Percentiles rank a stretch among this genome's conserved stretches.
phyloP scores from a whole-genome alignment of 2,113 vertebrate genomes.

The Tonatia bakeri region DNA sequence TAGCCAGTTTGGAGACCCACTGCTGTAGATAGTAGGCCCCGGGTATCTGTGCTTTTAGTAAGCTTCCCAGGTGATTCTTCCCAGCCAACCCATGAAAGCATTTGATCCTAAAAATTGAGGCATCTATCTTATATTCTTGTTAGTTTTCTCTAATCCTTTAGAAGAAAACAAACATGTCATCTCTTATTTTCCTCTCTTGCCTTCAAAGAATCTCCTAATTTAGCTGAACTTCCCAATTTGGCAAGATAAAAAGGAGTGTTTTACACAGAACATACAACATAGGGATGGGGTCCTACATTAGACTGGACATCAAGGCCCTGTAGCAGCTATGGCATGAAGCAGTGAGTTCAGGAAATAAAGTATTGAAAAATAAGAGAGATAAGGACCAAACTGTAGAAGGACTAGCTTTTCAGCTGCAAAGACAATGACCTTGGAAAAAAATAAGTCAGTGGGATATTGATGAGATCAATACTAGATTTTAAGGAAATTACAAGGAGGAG shows the following conservation, averaged over 20 bases:
- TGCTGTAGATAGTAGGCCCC: neutral
- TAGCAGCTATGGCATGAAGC: neutral
- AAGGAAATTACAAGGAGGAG: conserved; percentile 29
- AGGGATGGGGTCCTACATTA: neutral
- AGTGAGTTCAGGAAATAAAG: neutral
- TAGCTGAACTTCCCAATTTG: neutral
- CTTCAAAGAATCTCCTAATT: neutral
- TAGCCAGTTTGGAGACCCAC: neutral
- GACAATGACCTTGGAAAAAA: conserved; percentile 9
- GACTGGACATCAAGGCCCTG: neutral
- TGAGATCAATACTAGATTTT: conserved; percentile 31
- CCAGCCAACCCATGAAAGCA: neutral
- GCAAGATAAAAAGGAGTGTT: neutral
- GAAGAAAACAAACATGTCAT: neutral
- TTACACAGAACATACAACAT: neutral
- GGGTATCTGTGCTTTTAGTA: neutral
- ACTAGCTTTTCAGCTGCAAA: conserved; percentile 5
- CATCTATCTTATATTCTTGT: neutral
- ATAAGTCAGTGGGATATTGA: neutral
- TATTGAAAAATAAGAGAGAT: neutral
- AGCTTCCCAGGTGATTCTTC: neutral
- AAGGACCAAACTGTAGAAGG: neutral
- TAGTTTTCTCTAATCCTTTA: neutral
- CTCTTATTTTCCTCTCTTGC: neutral
- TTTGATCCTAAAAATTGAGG: neutral